Conservation (phyloP, 2,113 vertebrate species). For the Callipepla squamata region DNA sequence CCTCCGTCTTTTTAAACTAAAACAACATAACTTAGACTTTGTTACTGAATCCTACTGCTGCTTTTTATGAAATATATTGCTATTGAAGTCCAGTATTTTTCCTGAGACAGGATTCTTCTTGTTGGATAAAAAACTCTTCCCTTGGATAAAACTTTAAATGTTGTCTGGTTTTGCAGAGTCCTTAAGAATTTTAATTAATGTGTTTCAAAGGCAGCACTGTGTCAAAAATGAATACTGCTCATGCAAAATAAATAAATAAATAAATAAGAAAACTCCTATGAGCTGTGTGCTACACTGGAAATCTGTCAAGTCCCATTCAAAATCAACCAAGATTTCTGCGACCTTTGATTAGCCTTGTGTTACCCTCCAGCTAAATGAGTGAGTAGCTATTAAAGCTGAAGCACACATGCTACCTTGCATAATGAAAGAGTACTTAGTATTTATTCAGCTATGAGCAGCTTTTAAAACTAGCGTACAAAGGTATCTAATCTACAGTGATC, state of each 20-base stretch:
- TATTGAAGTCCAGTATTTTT: neutral
- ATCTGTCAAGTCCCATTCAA: slow-evolving; percentile 63
- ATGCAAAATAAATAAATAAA: neutral
- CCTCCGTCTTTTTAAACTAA: neutral
- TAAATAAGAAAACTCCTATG: neutral
- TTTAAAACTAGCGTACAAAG: slow-evolving; percentile 4
- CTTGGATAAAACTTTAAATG: neutral
- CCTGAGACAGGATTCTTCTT: neutral
- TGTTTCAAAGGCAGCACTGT: slow-evolving; percentile 44
- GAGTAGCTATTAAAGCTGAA: slow-evolving; percentile 62
- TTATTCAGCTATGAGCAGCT: slow-evolving; percentile 32
- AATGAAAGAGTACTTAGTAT: slow-evolving; percentile 44
- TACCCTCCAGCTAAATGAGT: slow-evolving; percentile 64
- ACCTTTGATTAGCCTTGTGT: slow-evolving; percentile 67
- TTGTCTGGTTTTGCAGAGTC: slow-evolving; percentile 11
- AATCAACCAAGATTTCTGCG: neutral
- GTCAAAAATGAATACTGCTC: slow-evolving; percentile 15
- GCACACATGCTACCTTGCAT: slow-evolving; percentile 9
- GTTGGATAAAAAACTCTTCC: neutral
- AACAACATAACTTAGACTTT: neutral
- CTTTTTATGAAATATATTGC: neutral
- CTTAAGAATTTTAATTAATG: slow-evolving; percentile 47
- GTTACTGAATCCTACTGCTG: neutral
- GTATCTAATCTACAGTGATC: neutral
- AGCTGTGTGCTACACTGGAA: slow-evolving; percentile 24